Percentiles rank a stretch among this genome's conserved stretches.
Conservation (phyloP, 2,888 invertebrate species). For the Auanema freiburgensis region DNA sequence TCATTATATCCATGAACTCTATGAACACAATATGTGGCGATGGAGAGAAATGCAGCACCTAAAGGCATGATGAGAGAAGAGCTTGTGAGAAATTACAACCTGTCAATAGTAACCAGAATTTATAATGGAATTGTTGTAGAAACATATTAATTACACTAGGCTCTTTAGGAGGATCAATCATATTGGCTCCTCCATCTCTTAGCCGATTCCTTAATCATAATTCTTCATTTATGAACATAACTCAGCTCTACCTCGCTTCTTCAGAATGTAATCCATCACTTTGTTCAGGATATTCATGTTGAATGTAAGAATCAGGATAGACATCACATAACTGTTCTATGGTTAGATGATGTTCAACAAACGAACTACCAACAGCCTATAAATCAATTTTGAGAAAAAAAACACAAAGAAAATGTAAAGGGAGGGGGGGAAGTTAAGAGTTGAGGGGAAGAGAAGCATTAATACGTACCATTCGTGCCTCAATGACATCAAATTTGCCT, state of each 20-base stretch:
- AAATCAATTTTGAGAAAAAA: background rate
- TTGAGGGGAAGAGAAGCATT: no score
- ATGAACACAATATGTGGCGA: constrained; percentile 59
- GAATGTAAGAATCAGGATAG: constrained; percentile 59
- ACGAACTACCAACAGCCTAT: constrained; percentile 40
- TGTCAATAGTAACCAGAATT: constrained; percentile 60
- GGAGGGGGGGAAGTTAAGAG: no score
- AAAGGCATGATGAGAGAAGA: background rate
- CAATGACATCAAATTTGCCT: constrained; percentile 3
- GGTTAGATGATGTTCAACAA: constrained; percentile 58
- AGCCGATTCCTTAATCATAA: constrained; percentile 48
- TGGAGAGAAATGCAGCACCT: constrained; percentile 27
- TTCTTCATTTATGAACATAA: background rate
- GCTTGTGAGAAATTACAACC: constrained; percentile 20
- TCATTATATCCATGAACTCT: constrained; percentile 59
- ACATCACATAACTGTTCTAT: constrained; percentile 51
- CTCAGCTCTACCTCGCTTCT: constrained; percentile 48
- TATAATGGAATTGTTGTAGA: constrained; percentile 59
- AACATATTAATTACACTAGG: constrained; percentile 46
- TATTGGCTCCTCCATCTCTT: constrained; percentile 56
- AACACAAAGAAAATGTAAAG: no score
- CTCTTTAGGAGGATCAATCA: constrained; percentile 47
- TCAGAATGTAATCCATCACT: constrained; percentile 57
- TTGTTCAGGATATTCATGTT: constrained; percentile 46
- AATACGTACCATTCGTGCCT: background rate